Conservation (phyloP, 2,797 vertebrate genomes). For the Bryconaethiops microstoma region DNA sequence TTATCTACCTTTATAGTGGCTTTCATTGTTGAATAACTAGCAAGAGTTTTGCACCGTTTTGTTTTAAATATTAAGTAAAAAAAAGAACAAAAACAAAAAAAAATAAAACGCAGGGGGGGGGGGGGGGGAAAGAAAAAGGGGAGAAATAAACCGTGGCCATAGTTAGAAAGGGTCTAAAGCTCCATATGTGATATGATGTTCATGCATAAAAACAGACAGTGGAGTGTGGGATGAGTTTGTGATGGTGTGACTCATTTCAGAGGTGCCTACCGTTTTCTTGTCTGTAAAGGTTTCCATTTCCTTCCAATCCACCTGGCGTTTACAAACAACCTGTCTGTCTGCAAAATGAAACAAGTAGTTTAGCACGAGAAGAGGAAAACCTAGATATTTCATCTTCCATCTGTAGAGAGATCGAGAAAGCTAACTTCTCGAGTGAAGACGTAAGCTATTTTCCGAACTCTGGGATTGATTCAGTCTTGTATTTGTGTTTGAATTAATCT, state of each 20-base stretch:
- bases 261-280: constrained; percentile 76
- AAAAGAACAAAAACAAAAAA: constrained; percentile 58
- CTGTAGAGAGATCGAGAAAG: constrained; percentile 67
- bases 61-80: constrained; percentile 68
- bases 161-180: constrained; percentile 84
- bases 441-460: constrained; percentile 92
- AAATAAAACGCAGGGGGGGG: constrained; percentile 59
- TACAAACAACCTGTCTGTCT: constrained; percentile 92
- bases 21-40: constrained; percentile 92
- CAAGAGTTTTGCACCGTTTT: constrained; percentile 91
- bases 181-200: constrained; percentile 73
- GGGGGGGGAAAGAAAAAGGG: constrained; percentile 61
- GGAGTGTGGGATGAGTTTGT: constrained; percentile 72
- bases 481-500: constrained; percentile 64
- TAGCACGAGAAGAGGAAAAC: not conserved
- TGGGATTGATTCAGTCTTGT: constrained; percentile 93
- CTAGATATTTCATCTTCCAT: constrained; percentile 83
- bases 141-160: constrained; percentile 86
- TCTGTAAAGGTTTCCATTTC: constrained; percentile 24
- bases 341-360: constrained; percentile 58
- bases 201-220: constrained; percentile 66
- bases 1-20: constrained; percentile 94
- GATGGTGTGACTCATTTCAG: constrained; percentile 74
- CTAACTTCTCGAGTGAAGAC: constrained; percentile 90
- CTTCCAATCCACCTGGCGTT: constrained; percentile 83